phyloP scores from a whole-genome alignment of 2,797 vertebrate species.

The Channallabes apus region DNA sequence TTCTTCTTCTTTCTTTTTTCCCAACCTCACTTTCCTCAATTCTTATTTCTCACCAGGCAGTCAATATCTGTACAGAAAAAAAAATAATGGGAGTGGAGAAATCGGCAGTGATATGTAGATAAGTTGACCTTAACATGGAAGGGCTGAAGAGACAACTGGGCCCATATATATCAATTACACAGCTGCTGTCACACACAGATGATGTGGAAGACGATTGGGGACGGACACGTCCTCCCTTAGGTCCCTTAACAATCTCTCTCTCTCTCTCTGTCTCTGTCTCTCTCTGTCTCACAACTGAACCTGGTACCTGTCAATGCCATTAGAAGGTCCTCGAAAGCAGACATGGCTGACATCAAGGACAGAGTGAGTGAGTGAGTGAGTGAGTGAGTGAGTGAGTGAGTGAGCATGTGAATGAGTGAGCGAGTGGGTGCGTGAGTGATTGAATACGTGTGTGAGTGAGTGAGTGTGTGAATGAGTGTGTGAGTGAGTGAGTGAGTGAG shows the following conservation, averaged over 20 bases:
- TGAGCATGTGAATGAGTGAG: not conserved
- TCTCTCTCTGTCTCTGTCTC: not conserved
- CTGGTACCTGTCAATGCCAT: conserved; percentile 7
- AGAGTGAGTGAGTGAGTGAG: not conserved
- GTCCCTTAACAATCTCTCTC: conserved; percentile 42
- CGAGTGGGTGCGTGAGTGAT: too few species aligned
- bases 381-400: not conserved
- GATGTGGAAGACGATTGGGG: conserved; percentile 59
- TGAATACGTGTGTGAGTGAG: too few species aligned
- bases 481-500: too few species aligned
- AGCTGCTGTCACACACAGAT: conserved; percentile 66
- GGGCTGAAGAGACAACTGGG: conserved; percentile 65
- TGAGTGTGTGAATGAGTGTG: not conserved
- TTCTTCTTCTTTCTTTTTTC: conserved; percentile 23
- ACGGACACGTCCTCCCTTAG: conserved; percentile 45
- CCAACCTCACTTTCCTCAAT: conserved; percentile 36
- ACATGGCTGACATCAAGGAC: not conserved
- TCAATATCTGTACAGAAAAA: conserved; percentile 73
- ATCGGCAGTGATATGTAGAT: conserved; percentile 69
- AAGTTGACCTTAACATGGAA: conserved; percentile 70
- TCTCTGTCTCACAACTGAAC: not conserved
- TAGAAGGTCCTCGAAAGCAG: not conserved
- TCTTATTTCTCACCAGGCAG: conserved; percentile 57
- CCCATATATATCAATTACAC: conserved; percentile 77
- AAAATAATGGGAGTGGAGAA: conserved; percentile 71